These are phyloP conservation scores for Pseudolaguvia tuberculata DNA, from an alignment of 2,113 vertebrate species.

Conservation along the genomic window DNA sequence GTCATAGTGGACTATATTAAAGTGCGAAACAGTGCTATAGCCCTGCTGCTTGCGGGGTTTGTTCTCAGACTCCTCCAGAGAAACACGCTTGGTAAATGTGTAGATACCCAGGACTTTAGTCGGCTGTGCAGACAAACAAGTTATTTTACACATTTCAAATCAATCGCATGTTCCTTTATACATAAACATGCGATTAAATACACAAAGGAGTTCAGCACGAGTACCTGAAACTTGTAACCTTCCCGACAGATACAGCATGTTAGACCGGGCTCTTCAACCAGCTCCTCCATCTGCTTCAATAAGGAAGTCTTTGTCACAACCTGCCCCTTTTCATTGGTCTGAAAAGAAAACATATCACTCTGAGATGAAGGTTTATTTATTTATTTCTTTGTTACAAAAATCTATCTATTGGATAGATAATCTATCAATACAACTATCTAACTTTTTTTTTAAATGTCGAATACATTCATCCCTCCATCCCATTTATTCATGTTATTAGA, in stretches of 20 bases:
- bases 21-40: slow-evolving; percentile 98
- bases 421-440: too few species aligned
- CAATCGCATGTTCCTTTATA: not conserved
- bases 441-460: too few species aligned
- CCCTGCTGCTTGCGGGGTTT: slow-evolving; percentile 97
- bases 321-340: slow-evolving; percentile 98
- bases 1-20: slow-evolving; percentile 99
- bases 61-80: slow-evolving; percentile 92
- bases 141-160: not conserved
- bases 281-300: slow-evolving; percentile 97
- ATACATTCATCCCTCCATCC: too few species aligned
- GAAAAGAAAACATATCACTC: slow-evolving; percentile 42
- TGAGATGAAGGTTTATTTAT: too few species aligned
- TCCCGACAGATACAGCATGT: slow-evolving; percentile 98
- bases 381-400: too few species aligned
- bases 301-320: slow-evolving; percentile 96
- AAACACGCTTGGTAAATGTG: slow-evolving; percentile 95
- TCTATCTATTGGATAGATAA: too few species aligned
- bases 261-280: slow-evolving; percentile 95
- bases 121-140: slow-evolving; percentile 67
- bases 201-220: not conserved
- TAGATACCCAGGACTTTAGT: slow-evolving; percentile 97
- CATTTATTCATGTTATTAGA: too few species aligned
- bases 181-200: not conserved
- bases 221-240: slow-evolving; percentile 98